Base-by-base conservation (phyloP, 2,888 invertebrate genomes). In the Saturnia japonica region DNA sequence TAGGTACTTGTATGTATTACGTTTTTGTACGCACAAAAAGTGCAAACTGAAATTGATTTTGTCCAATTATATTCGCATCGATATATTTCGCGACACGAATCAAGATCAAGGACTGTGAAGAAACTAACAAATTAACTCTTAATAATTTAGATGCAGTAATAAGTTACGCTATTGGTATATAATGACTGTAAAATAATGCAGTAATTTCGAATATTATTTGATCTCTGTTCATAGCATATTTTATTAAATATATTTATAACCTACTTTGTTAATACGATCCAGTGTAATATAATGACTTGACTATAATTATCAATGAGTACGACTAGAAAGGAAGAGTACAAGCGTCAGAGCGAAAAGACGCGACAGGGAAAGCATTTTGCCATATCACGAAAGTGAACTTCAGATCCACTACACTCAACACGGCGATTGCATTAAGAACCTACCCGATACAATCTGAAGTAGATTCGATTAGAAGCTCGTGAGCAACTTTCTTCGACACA, bases 251-350 rank as follows among this genome's bases (percentile, higher is more conserved):
- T 19, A n/a, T n/a, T n/a, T n/a, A n/a, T n/a, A n/a, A n/a, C n/a
- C n/a, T n/a, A n/a, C n/a, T n/a, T n/a, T n/a, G n/a, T n/a, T n/a
- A 19, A 51, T 19, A 19, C 1, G 11, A 51, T 51, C 11, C 12
- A 2, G 6, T 51, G n/a, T 28, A 60, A 60, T 28, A 40, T n/a
- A 67, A 67, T 54, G 54, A 54, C 28, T 67, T 67, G 12, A 42
- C 54, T 67, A 42, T 70, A 34, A 64, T 70, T 54, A 79, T 77
- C 77, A 77, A 80, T 79, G 81, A 83, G 82, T 81, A 80, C 86
- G 85, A 86, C 85, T 89, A 88, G 93, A 94, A 94, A 94, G 93
- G 93, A 93, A 94, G 91, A 94, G 93, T 93, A 88, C 85, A 88
- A 86, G 85, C 90, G 90, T 88, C 89, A 88, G 88, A 87, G 88